phyloP scores from a whole-genome alignment of 2,113 vertebrate genomes.

The Parus major region DNA sequence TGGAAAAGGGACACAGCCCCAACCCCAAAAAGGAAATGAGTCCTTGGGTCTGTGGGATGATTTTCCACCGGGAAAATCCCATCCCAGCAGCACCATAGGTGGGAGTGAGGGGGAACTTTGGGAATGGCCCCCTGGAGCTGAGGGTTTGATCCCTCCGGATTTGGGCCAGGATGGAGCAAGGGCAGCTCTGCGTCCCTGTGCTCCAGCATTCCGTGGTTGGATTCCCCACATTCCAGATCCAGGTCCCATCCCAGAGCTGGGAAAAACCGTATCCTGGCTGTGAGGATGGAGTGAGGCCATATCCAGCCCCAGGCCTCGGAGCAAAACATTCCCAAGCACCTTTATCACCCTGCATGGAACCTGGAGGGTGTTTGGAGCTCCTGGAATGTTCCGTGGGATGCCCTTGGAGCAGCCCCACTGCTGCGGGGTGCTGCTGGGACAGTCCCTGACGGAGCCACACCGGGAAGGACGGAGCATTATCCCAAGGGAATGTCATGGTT shows the following conservation, averaged over 20 bases:
- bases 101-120: neutral
- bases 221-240: neutral
- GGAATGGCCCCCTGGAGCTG: neutral
- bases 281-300: accelerated
- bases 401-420: neutral
- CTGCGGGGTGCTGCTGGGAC: neutral
- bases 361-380: neutral
- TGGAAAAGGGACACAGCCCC: neutral
- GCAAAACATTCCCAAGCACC: neutral
- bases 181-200: neutral
- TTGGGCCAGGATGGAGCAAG: accelerated
- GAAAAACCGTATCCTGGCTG: accelerated
- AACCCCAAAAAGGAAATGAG: accelerated
- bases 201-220: neutral
- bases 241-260: accelerated
- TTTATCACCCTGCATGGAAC: accelerated
- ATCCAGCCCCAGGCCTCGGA: accelerated
- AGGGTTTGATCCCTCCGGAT: neutral
- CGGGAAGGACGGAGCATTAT: accelerated
- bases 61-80: neutral
- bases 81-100: accelerated
- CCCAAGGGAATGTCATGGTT: accelerated
- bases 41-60: neutral
- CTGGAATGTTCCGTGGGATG: too few species aligned
- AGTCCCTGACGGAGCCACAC: neutral